Evolutionary conservation across 2,113 vertebrate genomes (phyloP), one percentile per base, ranked within the genome.

Genomic region (Etia nguti): DNA sequence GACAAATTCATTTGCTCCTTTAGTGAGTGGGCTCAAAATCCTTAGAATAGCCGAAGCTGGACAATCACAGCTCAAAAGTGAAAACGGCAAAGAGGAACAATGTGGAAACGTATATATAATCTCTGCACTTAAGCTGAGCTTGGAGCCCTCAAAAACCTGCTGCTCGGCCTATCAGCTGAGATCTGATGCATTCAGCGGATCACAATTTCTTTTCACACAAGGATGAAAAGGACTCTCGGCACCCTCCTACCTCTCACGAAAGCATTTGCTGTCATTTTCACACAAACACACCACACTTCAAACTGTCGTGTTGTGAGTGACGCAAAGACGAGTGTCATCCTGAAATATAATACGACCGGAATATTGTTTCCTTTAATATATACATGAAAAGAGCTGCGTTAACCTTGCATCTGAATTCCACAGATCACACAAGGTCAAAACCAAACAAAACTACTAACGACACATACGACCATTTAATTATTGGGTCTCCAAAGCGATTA

Each of bases 251-350:
- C 84, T 86, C 62, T 65, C 88, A 75, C 62, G 43, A 41, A 77
- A 87, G 88, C 88, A 60, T 90, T 92, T 55, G 85, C 89, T 90
- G 88, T 92, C 81, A 6, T 89, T 90, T 93, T 93, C 92, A 86
- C 89, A 92, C 90, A 79, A 79, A 86, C 84, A 48, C 89, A 24
- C 87, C 88, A 94, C 94, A 89, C 87, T 92, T 91, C 83, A 77
- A 86, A 82, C 88, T 84, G 90, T 84, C 48, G 81, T 85, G 88
- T 68, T 13, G 60, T 77, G 90, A 93, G 87, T 94, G 94, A 96
- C 87, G 94, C 91, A 92, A 73, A 55, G 85, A 93, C 55, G 65
- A 77, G 89, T 90, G 91, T 88, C 89, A 82, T 92, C 79, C 82
- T 50, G 65, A 87, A 83, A 89, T 57, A 88, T 6, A 26, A 85